Evolutionary conservation across 2,888 invertebrate genomes (phyloP).

Genomic region (Agrotis clavis): DNA sequence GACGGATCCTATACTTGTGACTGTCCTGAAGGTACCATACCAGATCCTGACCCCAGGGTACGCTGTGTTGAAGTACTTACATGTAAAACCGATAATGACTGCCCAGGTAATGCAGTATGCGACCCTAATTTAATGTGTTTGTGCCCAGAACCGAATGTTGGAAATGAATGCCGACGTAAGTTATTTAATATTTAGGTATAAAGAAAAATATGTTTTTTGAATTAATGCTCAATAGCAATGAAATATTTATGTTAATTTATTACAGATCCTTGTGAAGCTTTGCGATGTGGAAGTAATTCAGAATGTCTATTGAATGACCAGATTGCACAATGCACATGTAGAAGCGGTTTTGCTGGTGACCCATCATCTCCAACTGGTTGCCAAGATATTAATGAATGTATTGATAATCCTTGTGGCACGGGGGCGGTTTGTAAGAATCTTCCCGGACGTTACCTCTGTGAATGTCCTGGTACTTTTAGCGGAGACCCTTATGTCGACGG

Average conservation of each 20-base stretch:
- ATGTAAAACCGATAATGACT: conserved; percentile 94
- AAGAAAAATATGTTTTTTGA: neutral
- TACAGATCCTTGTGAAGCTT: conserved; percentile 97
- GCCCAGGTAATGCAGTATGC: conserved; percentile 97
- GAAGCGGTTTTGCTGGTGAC: conserved; percentile 95
- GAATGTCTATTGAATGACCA: conserved; percentile 97
- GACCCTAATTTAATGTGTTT: conserved; percentile 94
- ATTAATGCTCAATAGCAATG: neutral
- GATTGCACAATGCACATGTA: conserved; percentile 96
- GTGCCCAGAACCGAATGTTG: conserved; percentile 97
- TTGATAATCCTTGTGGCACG: conserved; percentile 94
- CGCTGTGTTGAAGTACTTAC: conserved; percentile 96
- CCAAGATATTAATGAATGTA: conserved; percentile 97
- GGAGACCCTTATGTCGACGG: conserved; percentile 96
- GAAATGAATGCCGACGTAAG: conserved; percentile 97
- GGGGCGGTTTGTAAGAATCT: conserved; percentile 97
- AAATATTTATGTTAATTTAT: conserved; percentile 52
- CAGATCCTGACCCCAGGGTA: conserved; percentile 96
- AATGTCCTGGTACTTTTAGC: conserved; percentile 95
- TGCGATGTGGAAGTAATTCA: conserved; percentile 96
- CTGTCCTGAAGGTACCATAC: conserved; percentile 95
- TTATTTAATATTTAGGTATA: conserved; percentile 59
- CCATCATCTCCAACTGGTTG: conserved; percentile 93
- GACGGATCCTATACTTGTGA: conserved; percentile 95
- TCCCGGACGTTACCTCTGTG: conserved; percentile 96